Percentiles rank a stretch among this genome's conserved stretches.
Evolutionary conservation across 2,797 vertebrate genomes (phyloP).

Genomic region (Pipistrellus pygmaeus): DNA sequence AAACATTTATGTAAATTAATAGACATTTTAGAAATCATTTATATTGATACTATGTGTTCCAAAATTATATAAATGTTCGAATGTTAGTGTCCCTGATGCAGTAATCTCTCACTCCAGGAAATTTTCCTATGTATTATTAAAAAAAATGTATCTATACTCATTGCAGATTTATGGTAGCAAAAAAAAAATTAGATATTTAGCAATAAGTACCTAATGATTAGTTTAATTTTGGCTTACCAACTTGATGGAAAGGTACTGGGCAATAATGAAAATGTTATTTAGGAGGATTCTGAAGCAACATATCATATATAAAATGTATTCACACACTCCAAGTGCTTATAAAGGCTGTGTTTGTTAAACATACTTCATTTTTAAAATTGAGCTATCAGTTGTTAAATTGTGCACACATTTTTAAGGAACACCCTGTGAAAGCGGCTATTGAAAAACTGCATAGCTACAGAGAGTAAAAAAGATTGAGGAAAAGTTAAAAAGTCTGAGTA

Average conservation of each 20-base stretch:
- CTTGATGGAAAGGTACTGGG: not conserved
- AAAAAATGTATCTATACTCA: constrained; percentile 14
- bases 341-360: too few relatives aligned
- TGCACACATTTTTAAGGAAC: too few relatives aligned
- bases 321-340: too few relatives aligned
- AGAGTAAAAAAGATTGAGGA: not conserved
- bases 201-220: constrained; percentile 32
- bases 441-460: not conserved
- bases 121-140: not conserved
- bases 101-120: not conserved
- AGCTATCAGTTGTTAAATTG: too few relatives aligned
- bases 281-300: not conserved
- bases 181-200: not conserved
- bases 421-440: not conserved
- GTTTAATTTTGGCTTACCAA: not conserved
- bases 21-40: constrained; percentile 14
- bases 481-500: not conserved
- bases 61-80: not conserved
- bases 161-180: not conserved
- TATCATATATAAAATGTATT: not conserved
- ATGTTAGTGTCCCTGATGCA: not conserved
- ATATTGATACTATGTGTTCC: not conserved
- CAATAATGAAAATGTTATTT: constrained; percentile 14
- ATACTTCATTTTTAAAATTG: too few relatives aligned
- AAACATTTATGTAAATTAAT: not conserved